Conservation (phyloP, 2,113 vertebrate genomes). For the Catharus bicknelli region DNA sequence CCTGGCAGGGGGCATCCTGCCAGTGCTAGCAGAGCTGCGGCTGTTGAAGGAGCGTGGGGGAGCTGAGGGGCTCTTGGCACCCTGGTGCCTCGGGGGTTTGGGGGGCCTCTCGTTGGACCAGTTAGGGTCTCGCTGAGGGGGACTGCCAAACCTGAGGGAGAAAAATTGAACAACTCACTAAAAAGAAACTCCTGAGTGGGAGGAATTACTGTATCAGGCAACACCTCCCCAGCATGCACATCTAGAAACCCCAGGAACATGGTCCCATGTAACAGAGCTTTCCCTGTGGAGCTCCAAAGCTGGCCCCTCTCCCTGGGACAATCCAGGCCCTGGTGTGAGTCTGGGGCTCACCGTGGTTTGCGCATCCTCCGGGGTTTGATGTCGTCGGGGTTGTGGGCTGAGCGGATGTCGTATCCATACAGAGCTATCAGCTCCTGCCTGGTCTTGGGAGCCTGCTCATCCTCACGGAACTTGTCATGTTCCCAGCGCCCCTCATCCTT, state of each 20-base stretch:
- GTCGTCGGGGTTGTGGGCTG: constrained; percentile 82
- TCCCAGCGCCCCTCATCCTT: constrained; percentile 97
- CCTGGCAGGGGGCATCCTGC: constrained; percentile 68
- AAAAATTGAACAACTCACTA: neutral
- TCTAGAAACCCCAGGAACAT: neutral
- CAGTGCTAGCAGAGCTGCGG: constrained; percentile 63
- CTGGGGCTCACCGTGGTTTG: constrained; percentile 81
- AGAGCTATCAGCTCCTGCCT: constrained; percentile 92
- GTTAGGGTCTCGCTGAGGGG: constrained; percentile 77
- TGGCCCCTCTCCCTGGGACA: rapidly evolving
- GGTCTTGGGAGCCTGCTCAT: constrained; percentile 96
- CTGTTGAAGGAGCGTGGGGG: constrained; percentile 73
- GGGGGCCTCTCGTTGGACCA: constrained; percentile 74
- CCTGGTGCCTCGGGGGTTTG: constrained; percentile 74
- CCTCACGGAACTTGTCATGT: constrained; percentile 94
- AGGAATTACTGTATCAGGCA: neutral
- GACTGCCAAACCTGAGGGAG: constrained; percentile 73
- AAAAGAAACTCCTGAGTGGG: neutral
- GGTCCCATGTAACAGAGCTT: rapidly evolving
- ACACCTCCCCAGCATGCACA: rapidly evolving
- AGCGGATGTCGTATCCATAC: constrained; percentile 97
- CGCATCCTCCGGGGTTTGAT: constrained; percentile 80
- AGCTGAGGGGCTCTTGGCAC: constrained; percentile 25
- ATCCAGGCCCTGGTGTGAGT: neutral
- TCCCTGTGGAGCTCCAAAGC: neutral